phyloP scores from a whole-genome alignment of 1,140 invertebrate species.

The Drosophila tropicalis region DNA sequence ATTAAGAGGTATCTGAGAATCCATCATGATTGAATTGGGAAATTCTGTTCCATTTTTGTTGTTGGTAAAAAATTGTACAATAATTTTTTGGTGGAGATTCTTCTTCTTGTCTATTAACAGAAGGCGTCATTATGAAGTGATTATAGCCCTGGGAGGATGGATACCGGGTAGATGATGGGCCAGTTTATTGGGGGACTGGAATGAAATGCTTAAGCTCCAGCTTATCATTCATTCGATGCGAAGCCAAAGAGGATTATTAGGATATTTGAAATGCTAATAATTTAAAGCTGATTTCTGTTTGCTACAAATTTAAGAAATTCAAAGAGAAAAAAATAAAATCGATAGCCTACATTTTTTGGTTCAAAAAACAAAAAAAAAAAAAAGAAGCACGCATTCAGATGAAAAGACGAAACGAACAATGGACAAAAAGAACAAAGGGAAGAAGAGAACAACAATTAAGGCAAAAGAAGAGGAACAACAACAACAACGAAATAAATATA shows the following conservation, averaged over 20 bases:
- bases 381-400: slow-evolving; percentile 1
- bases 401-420: slow-evolving; percentile 26
- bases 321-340: slow-evolving; percentile 51
- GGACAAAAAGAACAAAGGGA: slow-evolving; percentile 54
- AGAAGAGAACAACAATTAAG: slow-evolving; percentile 67
- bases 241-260: background rate
- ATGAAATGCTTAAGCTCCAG: background rate
- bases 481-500: slow-evolving; percentile 16
- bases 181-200: background rate
- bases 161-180: background rate
- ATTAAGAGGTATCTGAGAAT: too few species aligned
- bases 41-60: background rate
- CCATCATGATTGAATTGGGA: too few species aligned
- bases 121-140: slow-evolving; percentile 45
- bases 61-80: background rate
- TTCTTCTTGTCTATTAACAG: slow-evolving; percentile 8
- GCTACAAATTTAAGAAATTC: slow-evolving; percentile 33
- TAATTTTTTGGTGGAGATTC: background rate
- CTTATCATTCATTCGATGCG: background rate
- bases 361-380: slow-evolving; percentile 37
- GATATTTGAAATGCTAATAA: slow-evolving; percentile 2
- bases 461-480: slow-evolving; percentile 37
- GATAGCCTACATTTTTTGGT: slow-evolving; percentile 70
- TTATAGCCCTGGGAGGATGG: slow-evolving; percentile 25
- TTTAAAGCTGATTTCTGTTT: slow-evolving; percentile 2